Evolutionary conservation across 1,140 invertebrate species (phyloP).

Genomic region (Mizuhopecten yessoensis): DNA sequence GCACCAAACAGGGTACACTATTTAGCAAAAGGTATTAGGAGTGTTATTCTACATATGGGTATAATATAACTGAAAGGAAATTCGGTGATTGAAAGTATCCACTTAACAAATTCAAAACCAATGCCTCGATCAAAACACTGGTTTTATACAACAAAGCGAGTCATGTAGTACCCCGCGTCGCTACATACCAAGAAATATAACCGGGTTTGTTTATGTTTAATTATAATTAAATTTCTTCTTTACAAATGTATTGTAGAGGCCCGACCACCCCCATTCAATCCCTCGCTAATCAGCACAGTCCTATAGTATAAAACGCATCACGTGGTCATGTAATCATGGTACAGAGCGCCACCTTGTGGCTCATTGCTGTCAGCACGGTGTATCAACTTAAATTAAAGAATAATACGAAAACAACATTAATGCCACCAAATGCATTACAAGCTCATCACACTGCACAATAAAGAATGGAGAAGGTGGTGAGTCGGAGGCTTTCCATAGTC

Average conservation of each 20-base stretch:
- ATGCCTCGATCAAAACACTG: no score
- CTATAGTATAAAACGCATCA: not conserved
- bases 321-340: not conserved
- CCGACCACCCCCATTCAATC: not conserved
- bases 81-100: no score
- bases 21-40: no score
- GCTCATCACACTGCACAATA: not conserved
- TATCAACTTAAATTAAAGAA: constrained; percentile 21
- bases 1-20: no score
- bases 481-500: not conserved
- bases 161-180: no score
- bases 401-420: not conserved
- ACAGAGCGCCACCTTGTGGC: constrained; percentile 1
- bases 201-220: not conserved
- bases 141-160: no score
- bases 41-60: no score
- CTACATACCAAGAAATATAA: no score
- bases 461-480: not conserved
- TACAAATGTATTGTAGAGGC: not conserved
- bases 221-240: not conserved
- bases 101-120: no score
- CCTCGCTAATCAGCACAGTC: not conserved
- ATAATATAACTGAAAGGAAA: no score
- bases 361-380: not conserved
- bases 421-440: not conserved